phyloP scores from a whole-genome alignment of 2,888 invertebrate genomes.

The Phasia obesa region DNA sequence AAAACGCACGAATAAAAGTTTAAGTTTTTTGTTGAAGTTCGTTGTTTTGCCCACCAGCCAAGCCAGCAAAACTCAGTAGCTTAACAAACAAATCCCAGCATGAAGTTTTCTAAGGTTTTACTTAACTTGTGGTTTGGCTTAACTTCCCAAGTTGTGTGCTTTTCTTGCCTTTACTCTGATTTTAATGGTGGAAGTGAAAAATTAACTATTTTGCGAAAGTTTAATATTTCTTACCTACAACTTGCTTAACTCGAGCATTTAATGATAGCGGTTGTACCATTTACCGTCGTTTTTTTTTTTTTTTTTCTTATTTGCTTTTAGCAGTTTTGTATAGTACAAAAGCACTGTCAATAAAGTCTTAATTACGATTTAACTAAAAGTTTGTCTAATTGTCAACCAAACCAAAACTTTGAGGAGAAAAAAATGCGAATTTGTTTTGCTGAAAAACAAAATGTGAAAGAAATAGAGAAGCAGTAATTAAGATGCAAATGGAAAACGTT shows the following conservation, averaged over 20 bases:
- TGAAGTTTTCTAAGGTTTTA: constrained; percentile 39
- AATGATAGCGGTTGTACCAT: not conserved
- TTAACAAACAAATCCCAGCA: constrained; percentile 17
- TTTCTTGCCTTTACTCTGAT: too few species aligned
- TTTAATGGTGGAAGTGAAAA: too few species aligned
- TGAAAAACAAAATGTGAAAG: not conserved
- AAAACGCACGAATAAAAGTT: not conserved
- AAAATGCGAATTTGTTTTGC: not conserved
- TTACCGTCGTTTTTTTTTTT: not conserved
- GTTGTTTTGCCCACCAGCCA: not conserved
- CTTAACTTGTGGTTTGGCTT: constrained; percentile 40
- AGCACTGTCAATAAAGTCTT: constrained; percentile 59
- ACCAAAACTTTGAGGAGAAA: not conserved
- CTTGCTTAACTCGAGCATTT: constrained; percentile 7
- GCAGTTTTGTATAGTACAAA: constrained; percentile 6
- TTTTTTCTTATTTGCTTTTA: too few species aligned
- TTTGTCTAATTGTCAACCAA: constrained; percentile 54
- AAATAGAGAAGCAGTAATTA: not conserved
- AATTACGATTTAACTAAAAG: constrained; percentile 66
- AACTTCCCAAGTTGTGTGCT: too few species aligned
- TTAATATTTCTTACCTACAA: constrained; percentile 10
- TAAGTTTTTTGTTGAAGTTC: not conserved
- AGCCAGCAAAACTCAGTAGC: not conserved
- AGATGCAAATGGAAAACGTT: not conserved
- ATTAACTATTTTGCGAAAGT: not conserved